These are phyloP conservation scores for Pycnonotus jocosus DNA, from an alignment of 2,113 vertebrate species.

Conservation along the genomic window DNA sequence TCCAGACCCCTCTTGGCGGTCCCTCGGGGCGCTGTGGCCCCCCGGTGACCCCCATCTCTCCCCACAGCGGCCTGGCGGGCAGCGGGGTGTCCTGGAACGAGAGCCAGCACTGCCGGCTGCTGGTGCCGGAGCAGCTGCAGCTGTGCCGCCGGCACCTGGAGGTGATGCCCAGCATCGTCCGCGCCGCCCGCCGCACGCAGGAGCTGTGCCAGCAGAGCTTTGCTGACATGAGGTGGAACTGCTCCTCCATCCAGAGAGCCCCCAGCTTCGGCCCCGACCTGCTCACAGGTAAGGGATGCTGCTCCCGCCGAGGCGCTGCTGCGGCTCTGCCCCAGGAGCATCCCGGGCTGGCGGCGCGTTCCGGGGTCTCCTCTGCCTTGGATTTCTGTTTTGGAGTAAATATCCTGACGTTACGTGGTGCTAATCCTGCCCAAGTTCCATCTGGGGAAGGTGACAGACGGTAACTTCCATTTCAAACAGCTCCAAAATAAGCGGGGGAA, in stretches of 20 bases:
- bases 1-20: fast-evolving
- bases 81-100: conserved; percentile 69
- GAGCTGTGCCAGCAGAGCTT: conserved; percentile 66
- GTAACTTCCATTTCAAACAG: background rate
- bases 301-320: fast-evolving
- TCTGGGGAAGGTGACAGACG: background rate
- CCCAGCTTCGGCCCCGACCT: conserved; percentile 72
- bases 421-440: background rate
- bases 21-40: background rate
- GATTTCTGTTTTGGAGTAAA: background rate
- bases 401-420: background rate
- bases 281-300: conserved; percentile 47
- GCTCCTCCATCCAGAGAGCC: conserved; percentile 67
- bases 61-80: conserved; percentile 61
- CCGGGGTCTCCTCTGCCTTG: background rate
- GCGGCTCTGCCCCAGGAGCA: background rate
- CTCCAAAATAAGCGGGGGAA: background rate
- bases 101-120: conserved; percentile 71
- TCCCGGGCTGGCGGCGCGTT: background rate
- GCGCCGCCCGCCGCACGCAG: conserved; percentile 61
- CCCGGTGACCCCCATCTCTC: background rate
- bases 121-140: conserved; percentile 68
- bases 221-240: conserved; percentile 76
- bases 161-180: conserved; percentile 72
- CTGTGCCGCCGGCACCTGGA: conserved; percentile 75